Evolutionary conservation across 2,888 invertebrate species (phyloP).

Genomic region (Lysandra bellargus): DNA sequence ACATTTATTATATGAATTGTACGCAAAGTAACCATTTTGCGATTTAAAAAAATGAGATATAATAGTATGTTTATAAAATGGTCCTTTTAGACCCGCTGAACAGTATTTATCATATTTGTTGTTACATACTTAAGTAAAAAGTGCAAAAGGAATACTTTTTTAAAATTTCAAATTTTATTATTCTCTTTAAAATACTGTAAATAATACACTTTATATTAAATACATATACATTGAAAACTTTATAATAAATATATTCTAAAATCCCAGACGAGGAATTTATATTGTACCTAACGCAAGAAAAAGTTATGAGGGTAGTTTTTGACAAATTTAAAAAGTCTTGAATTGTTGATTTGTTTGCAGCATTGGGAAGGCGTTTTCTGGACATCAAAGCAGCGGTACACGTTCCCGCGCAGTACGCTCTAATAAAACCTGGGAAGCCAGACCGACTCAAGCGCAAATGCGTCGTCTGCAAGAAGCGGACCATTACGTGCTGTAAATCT

Average conservation of each 20-base stretch:
- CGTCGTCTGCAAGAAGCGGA: constrained; percentile 25
- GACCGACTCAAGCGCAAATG: constrained; percentile 11
- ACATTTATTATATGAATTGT: too few species aligned
- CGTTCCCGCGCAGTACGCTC: background rate
- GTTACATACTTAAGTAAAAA: background rate
- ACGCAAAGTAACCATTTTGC: too few species aligned
- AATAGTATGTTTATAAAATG: too few species aligned
- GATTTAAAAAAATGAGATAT: too few species aligned
- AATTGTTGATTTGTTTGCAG: background rate
- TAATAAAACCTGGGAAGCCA: background rate
- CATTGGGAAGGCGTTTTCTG: background rate
- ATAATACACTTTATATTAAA: background rate
- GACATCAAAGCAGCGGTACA: background rate
- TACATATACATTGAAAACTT: too few species aligned
- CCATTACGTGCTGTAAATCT: constrained; percentile 28
- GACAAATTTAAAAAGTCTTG: background rate
- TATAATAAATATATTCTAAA: background rate
- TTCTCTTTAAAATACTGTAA: background rate
- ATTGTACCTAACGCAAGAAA: too few species aligned
- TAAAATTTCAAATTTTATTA: background rate
- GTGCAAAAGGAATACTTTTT: background rate
- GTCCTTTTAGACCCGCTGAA: too few species aligned
- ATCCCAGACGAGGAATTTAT: background rate
- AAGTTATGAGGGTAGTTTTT: too few species aligned
- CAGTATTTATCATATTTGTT: background rate